Base-by-base conservation (phyloP, 1,140 invertebrate species). In the Drosophila truncata region DNA sequence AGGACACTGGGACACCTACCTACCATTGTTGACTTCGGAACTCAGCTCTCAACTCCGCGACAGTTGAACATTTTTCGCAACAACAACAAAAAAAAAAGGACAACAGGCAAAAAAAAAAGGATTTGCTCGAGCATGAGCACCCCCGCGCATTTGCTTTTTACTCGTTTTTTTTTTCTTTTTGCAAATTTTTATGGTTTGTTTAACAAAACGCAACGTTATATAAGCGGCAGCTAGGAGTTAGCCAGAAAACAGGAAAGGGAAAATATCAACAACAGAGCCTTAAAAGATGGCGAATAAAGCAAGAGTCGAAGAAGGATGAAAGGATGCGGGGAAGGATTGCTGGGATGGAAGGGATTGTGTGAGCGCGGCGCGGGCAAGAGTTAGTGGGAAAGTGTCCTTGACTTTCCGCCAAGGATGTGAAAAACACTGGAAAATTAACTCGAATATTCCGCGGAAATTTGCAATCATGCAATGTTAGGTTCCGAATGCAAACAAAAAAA, bases 171-270 rank as follows among this genome's bases (percentile, higher is more conserved):
- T 25, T 69, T 59, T 41, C 69, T 73, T 77, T 84, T 80, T 78
- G 84, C 84, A 88, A 90, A 90, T 88, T 81, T 90, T 90, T 90
- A 90, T 88, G 84, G 81, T 80, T 88, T 88, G 85, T 88, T 88
- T 82, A 85, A 90, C 84, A 90, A 84, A 80, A 88, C 80, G 82
- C 83, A 86, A 86, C 71, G 82, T 86, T 82, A 78, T 80, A 75
- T 76, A 80, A 84, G 81, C 59, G 37, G 39, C 46, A 73, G 71
- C 37, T 29, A 29, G 44, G 62, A 66, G 74, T 71, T 78, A 71
- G 76, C 75, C 76, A 46, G 63, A 78, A 75, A 78, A 67, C 33
- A 46, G 39, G 47, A 60, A 67, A 67, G 61, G 64, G 49, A 25
- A 60, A 71, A 74, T 65, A 71, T 66, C 62, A 60, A 65, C 62